phyloP scores from a whole-genome alignment of 2,113 vertebrate genomes.

The Oriolus oriolus region DNA sequence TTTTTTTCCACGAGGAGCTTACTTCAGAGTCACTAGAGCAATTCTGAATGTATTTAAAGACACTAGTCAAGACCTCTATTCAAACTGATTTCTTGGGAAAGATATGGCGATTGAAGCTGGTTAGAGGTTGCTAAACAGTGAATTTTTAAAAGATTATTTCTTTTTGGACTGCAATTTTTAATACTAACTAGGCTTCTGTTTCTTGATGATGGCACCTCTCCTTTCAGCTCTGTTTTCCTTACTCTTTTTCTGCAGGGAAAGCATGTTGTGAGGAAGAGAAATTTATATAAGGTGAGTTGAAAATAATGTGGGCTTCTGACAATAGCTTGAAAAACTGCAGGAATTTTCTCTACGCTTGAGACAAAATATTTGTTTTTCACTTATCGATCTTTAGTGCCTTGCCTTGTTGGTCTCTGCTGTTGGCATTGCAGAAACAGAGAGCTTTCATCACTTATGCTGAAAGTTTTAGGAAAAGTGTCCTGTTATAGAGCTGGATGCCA shows the following conservation, averaged over 20 bases:
- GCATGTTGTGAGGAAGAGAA: background rate
- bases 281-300: background rate
- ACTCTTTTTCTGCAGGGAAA: rapidly evolving
- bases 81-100: background rate
- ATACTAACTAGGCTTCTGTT: background rate
- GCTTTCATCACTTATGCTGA: background rate
- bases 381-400: background rate
- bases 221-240: background rate
- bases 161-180: background rate
- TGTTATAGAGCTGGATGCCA: background rate
- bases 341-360: background rate
- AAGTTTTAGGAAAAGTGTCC: background rate
- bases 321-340: background rate
- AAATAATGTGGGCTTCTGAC: background rate
- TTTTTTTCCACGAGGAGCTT: background rate
- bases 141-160: background rate
- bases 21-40: background rate
- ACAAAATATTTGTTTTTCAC: background rate
- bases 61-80: background rate
- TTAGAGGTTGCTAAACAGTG: background rate
- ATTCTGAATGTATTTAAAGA: background rate
- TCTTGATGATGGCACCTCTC: background rate
- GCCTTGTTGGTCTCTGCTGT: background rate
- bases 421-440: background rate
- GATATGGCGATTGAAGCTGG: background rate